phyloP scores from a whole-genome alignment of 2,888 invertebrate genomes.

The Onchidella celtica region DNA sequence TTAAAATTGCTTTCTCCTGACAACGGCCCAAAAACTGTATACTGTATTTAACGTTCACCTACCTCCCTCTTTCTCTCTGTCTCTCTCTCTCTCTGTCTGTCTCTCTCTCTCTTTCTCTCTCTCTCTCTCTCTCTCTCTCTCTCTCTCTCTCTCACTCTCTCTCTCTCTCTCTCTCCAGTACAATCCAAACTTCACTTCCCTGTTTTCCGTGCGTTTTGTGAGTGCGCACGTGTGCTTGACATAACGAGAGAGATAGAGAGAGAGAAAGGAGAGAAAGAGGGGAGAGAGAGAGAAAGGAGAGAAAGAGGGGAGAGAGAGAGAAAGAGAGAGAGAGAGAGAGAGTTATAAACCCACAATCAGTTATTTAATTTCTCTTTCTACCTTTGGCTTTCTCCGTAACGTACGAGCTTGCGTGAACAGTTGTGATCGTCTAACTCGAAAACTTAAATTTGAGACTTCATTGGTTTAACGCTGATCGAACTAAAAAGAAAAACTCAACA shows the following conservation, averaged over 20 bases:
- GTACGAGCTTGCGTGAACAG: too few species aligned
- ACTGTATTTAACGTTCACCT: too few species aligned
- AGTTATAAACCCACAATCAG: too few species aligned
- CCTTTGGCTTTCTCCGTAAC: neutral
- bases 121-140: neutral
- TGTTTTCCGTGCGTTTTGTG: neutral
- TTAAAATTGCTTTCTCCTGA: too few species aligned
- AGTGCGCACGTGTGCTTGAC: neutral
- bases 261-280: neutral
- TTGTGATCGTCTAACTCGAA: too few species aligned
- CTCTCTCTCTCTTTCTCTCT: neutral
- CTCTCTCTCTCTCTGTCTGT: neutral
- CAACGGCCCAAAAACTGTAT: too few species aligned
- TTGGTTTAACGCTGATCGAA: too few species aligned
- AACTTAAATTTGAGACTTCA: too few species aligned
- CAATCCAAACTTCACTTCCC: neutral
- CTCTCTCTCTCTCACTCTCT: slow-evolving; percentile 1
- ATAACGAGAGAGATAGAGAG: neutral
- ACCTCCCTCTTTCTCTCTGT: too few species aligned
- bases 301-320: neutral
- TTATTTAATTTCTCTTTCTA: neutral
- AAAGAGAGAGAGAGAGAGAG: neutral
- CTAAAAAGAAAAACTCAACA: too few species aligned
- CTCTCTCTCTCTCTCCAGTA: neutral
- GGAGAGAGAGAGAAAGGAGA: neutral